Percentiles rank a stretch among this genome's conserved stretches.
phyloP scores from a whole-genome alignment of 1,140 invertebrate species.

The Arctopsyche grandis region DNA sequence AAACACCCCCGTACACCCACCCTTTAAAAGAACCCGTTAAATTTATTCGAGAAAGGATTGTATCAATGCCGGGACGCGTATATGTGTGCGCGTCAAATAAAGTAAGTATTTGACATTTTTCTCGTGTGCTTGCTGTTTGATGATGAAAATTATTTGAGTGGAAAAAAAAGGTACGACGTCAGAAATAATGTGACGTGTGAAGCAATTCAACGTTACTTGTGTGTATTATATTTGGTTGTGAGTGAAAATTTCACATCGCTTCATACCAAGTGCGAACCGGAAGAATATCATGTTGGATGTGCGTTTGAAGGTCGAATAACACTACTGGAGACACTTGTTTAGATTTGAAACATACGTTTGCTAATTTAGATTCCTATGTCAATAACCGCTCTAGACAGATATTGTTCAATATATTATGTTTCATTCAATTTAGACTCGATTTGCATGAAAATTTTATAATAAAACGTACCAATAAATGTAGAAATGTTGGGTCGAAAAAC shows the following conservation, averaged over 20 bases:
- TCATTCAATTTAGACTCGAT: too few species aligned
- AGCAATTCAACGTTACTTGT: conserved; percentile 9
- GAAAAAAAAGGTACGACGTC: conserved; percentile 23
- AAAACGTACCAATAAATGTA: too few species aligned
- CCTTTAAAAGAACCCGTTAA: neutral
- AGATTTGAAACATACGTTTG: conserved; percentile 7
- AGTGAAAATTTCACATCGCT: too few species aligned
- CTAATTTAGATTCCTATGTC: too few species aligned
- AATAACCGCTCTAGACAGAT: too few species aligned
- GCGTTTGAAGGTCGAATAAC: neutral
- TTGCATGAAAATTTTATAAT: too few species aligned
- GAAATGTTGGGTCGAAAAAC: too few species aligned
- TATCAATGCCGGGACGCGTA: neutral
- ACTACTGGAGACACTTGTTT: neutral
- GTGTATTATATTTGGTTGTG: too few species aligned
- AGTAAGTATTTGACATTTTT: conserved; percentile 5
- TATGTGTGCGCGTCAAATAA: neutral
- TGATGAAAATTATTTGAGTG: conserved; percentile 29
- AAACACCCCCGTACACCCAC: neutral
- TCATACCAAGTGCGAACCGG: too few species aligned
- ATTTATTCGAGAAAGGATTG: conserved; percentile 20
- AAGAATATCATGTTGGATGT: too few species aligned
- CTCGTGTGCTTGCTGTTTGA: neutral
- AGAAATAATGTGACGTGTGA: conserved; percentile 29
- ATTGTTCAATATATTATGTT: too few species aligned